Evolutionary conservation across 2,113 vertebrate species (phyloP), one percentile per base, ranked within the genome.

Genomic region (Porphyrio hochstetteri): DNA sequence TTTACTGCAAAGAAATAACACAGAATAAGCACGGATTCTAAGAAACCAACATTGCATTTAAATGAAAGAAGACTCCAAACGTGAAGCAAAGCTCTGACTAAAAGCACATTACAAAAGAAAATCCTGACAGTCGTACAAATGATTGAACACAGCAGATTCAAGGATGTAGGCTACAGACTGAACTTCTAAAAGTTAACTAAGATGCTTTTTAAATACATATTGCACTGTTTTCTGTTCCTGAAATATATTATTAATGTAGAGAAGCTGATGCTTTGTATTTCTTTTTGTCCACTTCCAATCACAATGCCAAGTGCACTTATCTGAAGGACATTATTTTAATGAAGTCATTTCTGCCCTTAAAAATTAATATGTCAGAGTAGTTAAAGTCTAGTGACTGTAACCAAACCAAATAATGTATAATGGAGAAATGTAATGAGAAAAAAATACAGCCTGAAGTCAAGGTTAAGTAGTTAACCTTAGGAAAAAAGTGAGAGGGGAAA

Each of bases 251-350:
- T 50, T 75, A 76, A 87, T 36, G 40, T 52, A 48, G 60, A 95
- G 23, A 21, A 81, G 56, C 33, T 86, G 82, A 86, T 93, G 76
- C 44, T 90, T 95, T 78, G 23, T 64, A 68, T 68, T 86, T 90
- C 84, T 86, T 81, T 69, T 78, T 85, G 89, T 87, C 94, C 87
- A 94, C 92, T 86, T 95, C 82, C 96, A 92, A 53, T 88, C 77
- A 40, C 46, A 82, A 88, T 84, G 83, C 90, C 88, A 92, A 95
- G 79, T 68, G 44, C 57, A 88, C 90, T 95, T 91, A 93, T 90
- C 87, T 97, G 96, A 97, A 97, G 97, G 96, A 96, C 97, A 76
- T 95, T 90, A 93, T 95, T 97, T 94, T 96, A 97, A 97, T 96
- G 95, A 97, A 98, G 96, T 96, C 88, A 94, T 94, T 96, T 96